Conservation (phyloP, 2,888 invertebrate genomes). For the Ferdinandea cuprea region DNA sequence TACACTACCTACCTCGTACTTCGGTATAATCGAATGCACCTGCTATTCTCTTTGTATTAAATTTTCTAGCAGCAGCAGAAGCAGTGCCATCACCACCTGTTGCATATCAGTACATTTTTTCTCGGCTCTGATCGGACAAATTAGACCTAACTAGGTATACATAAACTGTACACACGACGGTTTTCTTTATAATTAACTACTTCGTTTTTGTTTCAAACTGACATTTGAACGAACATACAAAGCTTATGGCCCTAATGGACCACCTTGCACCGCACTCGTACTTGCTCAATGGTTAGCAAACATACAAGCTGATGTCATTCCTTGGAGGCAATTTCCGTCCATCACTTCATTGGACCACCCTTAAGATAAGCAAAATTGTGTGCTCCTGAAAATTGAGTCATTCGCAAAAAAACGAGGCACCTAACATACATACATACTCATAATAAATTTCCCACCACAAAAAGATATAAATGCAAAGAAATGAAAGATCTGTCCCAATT, state of each 20-base stretch:
- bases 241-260: constrained; percentile 27
- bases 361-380: constrained; percentile 22
- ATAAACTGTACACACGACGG: neutral
- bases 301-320: constrained; percentile 59
- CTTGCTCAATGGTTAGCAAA: constrained; percentile 31
- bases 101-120: constrained; percentile 45
- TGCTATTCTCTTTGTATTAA: constrained; percentile 48
- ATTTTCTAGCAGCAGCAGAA: neutral
- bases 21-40: constrained; percentile 47
- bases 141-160: constrained; percentile 59
- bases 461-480: constrained; percentile 6
- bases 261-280: constrained; percentile 57
- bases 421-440: constrained; percentile 17
- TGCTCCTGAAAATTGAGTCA: constrained; percentile 35
- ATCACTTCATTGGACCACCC: constrained; percentile 61
- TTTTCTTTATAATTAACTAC: constrained; percentile 48
- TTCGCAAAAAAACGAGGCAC: constrained; percentile 50
- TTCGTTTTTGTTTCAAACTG: neutral
- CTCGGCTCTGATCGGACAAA: constrained; percentile 45
- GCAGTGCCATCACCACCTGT: constrained; percentile 50
- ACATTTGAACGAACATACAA: constrained; percentile 3
- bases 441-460: constrained; percentile 49
- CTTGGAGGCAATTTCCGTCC: constrained; percentile 37
- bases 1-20: neutral
- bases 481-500: constrained; percentile 44